Percentiles rank a stretch among this genome's conserved stretches.
Evolutionary conservation across 1,140 invertebrate species (phyloP).

Genomic region (Zaprionus gabonicus): DNA sequence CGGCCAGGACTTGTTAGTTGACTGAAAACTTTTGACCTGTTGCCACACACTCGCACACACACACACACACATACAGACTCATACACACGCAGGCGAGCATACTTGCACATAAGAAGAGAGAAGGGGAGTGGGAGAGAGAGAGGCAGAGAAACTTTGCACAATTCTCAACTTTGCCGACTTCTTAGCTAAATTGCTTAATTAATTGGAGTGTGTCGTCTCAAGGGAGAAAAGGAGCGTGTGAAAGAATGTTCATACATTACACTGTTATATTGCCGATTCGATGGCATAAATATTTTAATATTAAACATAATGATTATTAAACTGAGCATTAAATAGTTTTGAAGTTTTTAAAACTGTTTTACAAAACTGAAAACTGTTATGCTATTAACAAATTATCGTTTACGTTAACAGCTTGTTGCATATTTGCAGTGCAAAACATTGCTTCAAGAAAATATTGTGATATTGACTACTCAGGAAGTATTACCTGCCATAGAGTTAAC

Average conservation of each 20-base stretch:
- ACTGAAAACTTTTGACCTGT: constrained; percentile 71
- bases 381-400: constrained; percentile 17
- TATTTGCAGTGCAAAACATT: not conserved
- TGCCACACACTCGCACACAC: constrained; percentile 41
- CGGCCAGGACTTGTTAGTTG: constrained; percentile 53
- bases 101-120: not conserved
- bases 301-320: not conserved
- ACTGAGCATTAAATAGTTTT: not conserved
- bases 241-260: not conserved
- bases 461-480: no score
- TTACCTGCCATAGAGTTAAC: no score
- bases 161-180: constrained; percentile 53
- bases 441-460: no score
- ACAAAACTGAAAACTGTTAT: constrained; percentile 14
- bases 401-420: not conserved
- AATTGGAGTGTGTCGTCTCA: constrained; percentile 60
- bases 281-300: not conserved
- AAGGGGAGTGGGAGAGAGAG: not conserved
- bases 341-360: not conserved
- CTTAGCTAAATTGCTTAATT: constrained; percentile 74
- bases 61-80: not conserved
- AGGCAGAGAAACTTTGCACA: constrained; percentile 25
- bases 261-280: constrained; percentile 8
- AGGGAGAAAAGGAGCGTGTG: not conserved
- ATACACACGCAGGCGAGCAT: not conserved